Conservation (phyloP, 2,113 vertebrate species). For the Cairina moschata region DNA sequence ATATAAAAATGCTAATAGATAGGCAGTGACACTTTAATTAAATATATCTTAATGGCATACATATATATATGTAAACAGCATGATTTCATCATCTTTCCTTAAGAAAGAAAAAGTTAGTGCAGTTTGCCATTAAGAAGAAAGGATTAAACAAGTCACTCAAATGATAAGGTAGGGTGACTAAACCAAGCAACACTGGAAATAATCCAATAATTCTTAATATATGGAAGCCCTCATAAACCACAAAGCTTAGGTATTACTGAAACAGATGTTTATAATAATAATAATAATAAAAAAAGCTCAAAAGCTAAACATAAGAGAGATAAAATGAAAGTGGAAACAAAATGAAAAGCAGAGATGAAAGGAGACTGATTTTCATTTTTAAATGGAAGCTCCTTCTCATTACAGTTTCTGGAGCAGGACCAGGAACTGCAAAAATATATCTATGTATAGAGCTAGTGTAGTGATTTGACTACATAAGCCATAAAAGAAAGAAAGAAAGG, state of each 20-base stretch:
- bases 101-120: not conserved
- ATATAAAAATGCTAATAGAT: not conserved
- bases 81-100: not conserved
- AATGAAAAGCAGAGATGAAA: not conserved
- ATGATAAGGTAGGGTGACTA: not conserved
- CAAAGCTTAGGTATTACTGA: not conserved
- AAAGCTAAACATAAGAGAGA: not conserved
- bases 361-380: not conserved
- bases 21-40: not conserved
- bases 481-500: not conserved
- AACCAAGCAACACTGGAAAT: not conserved
- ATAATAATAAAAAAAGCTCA: not conserved
- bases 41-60: not conserved
- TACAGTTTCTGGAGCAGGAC: not conserved
- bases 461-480: not conserved
- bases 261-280: not conserved
- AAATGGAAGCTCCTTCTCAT: not conserved
- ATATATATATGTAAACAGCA: not conserved
- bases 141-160: not conserved
- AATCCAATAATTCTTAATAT: not conserved
- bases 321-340: slow-evolving; percentile 8
- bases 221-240: not conserved
- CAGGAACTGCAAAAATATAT: not conserved
- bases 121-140: not conserved
- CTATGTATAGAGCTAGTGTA: not conserved